These are phyloP conservation scores for Oryzias woworae DNA, from an alignment of 2,113 vertebrate genomes.

Conservation along the genomic window DNA sequence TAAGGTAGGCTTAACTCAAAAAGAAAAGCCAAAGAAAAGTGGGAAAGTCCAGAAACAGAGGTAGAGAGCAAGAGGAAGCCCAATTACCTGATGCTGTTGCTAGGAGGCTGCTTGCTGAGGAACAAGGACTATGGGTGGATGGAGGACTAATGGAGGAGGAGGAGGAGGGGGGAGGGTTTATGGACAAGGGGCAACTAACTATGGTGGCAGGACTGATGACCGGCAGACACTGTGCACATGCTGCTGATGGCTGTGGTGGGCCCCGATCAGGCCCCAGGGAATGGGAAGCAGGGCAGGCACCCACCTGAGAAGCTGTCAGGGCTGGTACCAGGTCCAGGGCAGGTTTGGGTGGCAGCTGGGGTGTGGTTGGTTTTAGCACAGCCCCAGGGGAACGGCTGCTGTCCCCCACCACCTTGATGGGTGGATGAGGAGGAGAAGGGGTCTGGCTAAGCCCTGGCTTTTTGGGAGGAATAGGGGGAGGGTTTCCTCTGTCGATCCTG, in stretches of 20 bases:
- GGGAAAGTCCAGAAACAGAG: constrained; percentile 53
- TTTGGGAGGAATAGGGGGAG: constrained; percentile 98
- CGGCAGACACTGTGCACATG: constrained; percentile 93
- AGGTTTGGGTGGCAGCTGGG: constrained; percentile 98
- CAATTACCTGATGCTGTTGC: constrained; percentile 99
- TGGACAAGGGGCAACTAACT: constrained; percentile 89
- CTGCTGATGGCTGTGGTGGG: constrained; percentile 88
- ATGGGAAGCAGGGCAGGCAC: constrained; percentile 82
- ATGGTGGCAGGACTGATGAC: constrained; percentile 82
- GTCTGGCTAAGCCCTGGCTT: constrained; percentile 98
- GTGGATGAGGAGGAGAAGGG: constrained; percentile 91
- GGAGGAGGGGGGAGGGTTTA: constrained; percentile 79
- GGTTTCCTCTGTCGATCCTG: constrained; percentile 95
- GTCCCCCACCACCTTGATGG: constrained; percentile 88
- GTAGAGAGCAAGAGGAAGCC: constrained; percentile 73
- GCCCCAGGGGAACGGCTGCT: constrained; percentile 82
- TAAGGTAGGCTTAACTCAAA: constrained; percentile 6
- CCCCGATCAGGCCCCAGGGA: constrained; percentile 75
- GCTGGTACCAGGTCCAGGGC: constrained; percentile 96
- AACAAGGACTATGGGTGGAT: constrained; percentile 90
- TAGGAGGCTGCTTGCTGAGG: constrained; percentile 93
- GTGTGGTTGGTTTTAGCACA: constrained; percentile 87
- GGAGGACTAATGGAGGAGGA: constrained; percentile 84
- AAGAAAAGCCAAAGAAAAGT: constrained; percentile 51
- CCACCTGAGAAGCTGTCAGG: constrained; percentile 98